These are phyloP conservation scores for Anastrepha obliqua DNA, from an alignment of 1,140 invertebrate species.

Conservation along the genomic window DNA sequence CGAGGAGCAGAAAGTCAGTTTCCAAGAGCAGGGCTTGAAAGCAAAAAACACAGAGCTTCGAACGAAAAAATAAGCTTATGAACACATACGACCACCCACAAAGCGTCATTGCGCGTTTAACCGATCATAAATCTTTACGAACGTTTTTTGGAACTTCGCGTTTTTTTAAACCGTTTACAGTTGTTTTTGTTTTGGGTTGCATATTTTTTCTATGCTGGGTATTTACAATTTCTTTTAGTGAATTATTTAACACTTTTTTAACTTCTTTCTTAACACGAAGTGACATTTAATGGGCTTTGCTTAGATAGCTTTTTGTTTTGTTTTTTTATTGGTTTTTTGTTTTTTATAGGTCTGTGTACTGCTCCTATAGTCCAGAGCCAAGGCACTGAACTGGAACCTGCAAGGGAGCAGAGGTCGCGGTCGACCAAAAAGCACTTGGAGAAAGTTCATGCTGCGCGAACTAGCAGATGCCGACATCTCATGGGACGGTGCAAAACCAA, in stretches of 20 bases:
- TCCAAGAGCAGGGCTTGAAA: background rate
- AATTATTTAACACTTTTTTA: background rate
- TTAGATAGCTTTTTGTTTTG: no score
- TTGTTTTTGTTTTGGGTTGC: background rate
- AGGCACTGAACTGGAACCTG: no score
- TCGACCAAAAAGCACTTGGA: no score
- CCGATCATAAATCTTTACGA: background rate
- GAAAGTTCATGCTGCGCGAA: no score
- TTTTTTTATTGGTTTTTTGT: no score
- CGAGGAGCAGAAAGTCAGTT: background rate
- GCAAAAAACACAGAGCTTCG: background rate
- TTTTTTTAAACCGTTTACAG: background rate
- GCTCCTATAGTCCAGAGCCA: no score
- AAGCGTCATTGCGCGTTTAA: background rate
- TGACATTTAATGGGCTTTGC: background rate
- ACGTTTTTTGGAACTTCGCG: background rate
- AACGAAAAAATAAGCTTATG: background rate
- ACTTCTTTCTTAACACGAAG: background rate
- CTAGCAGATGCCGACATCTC: no score
- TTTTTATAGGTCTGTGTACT: no score
- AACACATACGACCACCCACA: slow-evolving; percentile 28
- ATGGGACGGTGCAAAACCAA: no score
- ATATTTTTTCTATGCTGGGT: no score
- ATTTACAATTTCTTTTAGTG: no score
- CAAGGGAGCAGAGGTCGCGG: no score